phyloP scores from a whole-genome alignment of 2,113 vertebrate species.

The Hyperoodon ampullatus region DNA sequence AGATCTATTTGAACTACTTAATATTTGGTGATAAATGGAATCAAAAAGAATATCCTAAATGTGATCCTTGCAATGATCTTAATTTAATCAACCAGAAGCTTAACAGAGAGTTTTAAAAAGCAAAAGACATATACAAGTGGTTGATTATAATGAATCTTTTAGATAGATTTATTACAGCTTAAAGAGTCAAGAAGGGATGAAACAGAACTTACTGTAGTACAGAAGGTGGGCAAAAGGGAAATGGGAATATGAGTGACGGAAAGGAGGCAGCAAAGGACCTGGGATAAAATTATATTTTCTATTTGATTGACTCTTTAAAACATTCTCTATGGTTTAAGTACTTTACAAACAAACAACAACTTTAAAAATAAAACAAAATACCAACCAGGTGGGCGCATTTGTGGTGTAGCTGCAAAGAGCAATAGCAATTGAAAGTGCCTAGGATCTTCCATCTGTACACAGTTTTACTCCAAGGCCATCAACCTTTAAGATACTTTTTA shows the following conservation, averaged over 20 bases:
- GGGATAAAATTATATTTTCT: not conserved
- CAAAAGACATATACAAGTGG: not conserved
- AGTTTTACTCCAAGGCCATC: not conserved
- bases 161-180: not conserved
- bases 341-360: constrained; percentile 1
- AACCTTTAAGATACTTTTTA: not conserved
- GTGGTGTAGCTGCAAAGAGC: not conserved
- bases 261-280: not conserved
- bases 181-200: not conserved
- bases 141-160: not conserved
- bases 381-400: not conserved
- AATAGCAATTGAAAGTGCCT: not conserved
- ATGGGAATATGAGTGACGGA: not conserved
- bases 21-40: not conserved
- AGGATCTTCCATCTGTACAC: not conserved
- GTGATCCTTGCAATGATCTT: not conserved
- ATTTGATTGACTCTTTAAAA: not conserved
- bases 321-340: not conserved
- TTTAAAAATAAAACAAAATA: not conserved
- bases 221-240: not conserved
- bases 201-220: not conserved
- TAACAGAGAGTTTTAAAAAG: not conserved
- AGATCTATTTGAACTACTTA: not conserved
- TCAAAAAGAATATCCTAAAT: not conserved
- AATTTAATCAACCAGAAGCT: not conserved